Percentiles rank a stretch among this genome's conserved stretches.
Evolutionary conservation across 2,797 vertebrate species (phyloP).

Genomic region (Thunnus albacares): DNA sequence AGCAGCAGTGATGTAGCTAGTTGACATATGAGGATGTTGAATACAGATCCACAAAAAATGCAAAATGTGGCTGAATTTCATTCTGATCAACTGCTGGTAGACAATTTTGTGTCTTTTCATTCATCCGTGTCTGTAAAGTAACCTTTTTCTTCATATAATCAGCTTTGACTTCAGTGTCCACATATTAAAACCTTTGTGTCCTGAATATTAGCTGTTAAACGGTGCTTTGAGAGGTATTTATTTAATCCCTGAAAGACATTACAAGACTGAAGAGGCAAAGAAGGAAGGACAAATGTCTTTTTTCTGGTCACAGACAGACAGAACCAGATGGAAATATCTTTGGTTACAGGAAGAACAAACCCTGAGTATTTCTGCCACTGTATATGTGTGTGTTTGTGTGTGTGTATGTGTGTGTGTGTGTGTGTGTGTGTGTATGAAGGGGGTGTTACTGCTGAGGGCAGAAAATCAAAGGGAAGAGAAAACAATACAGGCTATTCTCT

Average conservation of each 20-base stretch:
- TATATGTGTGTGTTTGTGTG: conserved; percentile 25
- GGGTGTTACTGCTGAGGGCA: conserved; percentile 71
- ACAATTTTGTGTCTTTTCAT: not conserved
- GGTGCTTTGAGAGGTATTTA: conserved; percentile 37
- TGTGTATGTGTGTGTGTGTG: conserved; percentile 29
- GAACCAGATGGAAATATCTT: conserved; percentile 52
- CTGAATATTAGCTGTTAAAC: conserved; percentile 30
- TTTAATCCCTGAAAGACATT: conserved; percentile 36
- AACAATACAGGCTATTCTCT: conserved; percentile 75
- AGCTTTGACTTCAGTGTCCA: conserved; percentile 3
- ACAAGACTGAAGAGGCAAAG: conserved; percentile 29
- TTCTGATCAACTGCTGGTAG: not conserved
- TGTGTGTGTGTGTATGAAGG: conserved; percentile 10
- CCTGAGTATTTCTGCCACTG: conserved; percentile 18
- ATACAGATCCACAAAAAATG: not conserved
- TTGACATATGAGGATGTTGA: not conserved
- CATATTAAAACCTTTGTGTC: conserved; percentile 1
- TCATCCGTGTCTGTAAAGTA: not conserved
- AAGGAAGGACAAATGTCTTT: conserved; percentile 31
- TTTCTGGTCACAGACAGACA: conserved; percentile 30
- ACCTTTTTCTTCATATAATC: not conserved
- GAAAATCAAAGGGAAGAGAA: conserved; percentile 75
- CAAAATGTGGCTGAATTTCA: not conserved
- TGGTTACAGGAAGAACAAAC: conserved; percentile 59
- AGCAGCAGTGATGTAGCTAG: not conserved